Conservation (phyloP, 2,113 vertebrate genomes). For the Malurus cyaneus region DNA sequence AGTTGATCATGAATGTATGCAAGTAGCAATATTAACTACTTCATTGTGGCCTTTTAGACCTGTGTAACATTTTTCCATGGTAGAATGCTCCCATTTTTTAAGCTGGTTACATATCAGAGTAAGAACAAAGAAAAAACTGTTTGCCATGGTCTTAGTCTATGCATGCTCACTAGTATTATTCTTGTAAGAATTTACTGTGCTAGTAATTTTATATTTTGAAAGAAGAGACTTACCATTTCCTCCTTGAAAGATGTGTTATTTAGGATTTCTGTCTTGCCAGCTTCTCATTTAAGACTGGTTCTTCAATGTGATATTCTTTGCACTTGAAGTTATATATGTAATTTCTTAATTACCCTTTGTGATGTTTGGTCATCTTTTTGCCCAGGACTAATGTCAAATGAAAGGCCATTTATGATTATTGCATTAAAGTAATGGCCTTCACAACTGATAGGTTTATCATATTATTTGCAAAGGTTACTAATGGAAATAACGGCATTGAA, state of each 20-base stretch:
- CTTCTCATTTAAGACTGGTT: not conserved
- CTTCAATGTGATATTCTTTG: not conserved
- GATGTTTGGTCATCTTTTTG: not conserved
- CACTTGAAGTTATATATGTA: not conserved
- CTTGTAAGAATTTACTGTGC: not conserved
- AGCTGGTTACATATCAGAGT: not conserved
- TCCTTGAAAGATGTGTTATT: not conserved
- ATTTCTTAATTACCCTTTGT: constrained; percentile 24
- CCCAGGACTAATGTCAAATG: not conserved
- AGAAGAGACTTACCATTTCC: not conserved
- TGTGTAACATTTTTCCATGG: not conserved
- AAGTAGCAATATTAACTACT: not conserved
- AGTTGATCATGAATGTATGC: not conserved
- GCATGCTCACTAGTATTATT: not conserved
- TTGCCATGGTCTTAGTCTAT: not conserved
- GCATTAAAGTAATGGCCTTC: not conserved
- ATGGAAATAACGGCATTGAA: not conserved
- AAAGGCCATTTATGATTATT: not conserved
- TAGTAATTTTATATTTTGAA: not conserved
- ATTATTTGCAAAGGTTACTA: constrained; percentile 5
- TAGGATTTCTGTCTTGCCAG: not conserved
- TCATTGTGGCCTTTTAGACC: not conserved
- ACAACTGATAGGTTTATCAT: not conserved
- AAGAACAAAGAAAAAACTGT: not conserved
- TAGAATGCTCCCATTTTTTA: not conserved